Conservation (phyloP, 2,113 vertebrate species). For the Mirounga angustirostris region DNA sequence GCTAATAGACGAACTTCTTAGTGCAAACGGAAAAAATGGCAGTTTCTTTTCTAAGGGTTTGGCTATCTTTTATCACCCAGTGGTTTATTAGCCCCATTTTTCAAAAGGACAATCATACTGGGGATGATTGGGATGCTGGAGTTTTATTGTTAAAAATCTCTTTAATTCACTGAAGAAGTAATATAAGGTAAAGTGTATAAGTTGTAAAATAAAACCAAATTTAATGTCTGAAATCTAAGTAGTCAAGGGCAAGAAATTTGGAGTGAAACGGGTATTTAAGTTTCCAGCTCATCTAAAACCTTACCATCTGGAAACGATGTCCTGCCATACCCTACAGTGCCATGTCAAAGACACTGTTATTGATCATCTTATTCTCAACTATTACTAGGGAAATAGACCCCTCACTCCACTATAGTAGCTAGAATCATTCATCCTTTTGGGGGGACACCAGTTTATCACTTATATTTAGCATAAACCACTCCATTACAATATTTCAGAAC, state of each 20-base stretch:
- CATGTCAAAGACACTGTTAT: neutral
- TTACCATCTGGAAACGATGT: neutral
- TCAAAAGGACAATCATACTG: constrained; percentile 13
- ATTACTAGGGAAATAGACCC: neutral
- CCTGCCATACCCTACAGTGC: neutral
- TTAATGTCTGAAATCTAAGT: constrained; percentile 40
- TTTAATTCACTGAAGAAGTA: constrained; percentile 46
- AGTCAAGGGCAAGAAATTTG: neutral
- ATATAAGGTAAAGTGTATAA: neutral
- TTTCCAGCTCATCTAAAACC: neutral
- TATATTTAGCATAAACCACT: neutral
- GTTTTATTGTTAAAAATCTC: constrained; percentile 46
- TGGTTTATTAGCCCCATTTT: constrained; percentile 60
- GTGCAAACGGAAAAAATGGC: constrained; percentile 46
- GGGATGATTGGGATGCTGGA: neutral
- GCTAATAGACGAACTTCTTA: constrained; percentile 53
- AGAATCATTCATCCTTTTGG: neutral
- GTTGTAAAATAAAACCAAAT: constrained; percentile 32
- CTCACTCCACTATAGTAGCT: neutral
- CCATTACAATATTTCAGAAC: neutral
- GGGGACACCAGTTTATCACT: neutral
- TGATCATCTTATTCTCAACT: neutral
- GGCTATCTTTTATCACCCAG: constrained; percentile 16
- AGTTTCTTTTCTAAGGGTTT: constrained; percentile 45
- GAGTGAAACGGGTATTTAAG: neutral